Conservation (phyloP, 2,888 invertebrate species). For the Trachelus stipa region DNA sequence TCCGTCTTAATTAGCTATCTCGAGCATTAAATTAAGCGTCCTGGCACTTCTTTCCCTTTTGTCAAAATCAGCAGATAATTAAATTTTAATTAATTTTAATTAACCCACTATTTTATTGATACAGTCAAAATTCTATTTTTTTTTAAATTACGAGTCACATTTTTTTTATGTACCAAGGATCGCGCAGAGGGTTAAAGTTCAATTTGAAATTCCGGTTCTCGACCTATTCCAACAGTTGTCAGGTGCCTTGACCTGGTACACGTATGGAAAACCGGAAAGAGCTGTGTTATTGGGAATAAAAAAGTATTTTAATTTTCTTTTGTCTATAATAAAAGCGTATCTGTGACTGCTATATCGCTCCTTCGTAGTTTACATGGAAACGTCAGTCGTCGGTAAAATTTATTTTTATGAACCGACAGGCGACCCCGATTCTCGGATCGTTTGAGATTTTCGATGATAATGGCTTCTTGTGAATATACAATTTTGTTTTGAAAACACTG, state of each 20-base stretch:
- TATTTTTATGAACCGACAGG: background rate
- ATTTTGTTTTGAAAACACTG: conserved; percentile 54
- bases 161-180: background rate
- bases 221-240: background rate
- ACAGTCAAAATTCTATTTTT: background rate
- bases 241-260: background rate
- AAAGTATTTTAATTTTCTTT: background rate
- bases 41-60: conserved; percentile 7
- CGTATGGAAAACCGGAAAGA: background rate
- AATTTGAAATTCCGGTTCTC: background rate
- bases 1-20: background rate
- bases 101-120: background rate
- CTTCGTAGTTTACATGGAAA: background rate
- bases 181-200: background rate
- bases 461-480: conserved; percentile 42
- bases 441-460: conserved; percentile 21
- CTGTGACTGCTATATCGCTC: background rate
- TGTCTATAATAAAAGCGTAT: background rate
- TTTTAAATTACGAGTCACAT: background rate
- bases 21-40: background rate
- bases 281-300: background rate
- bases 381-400: background rate
- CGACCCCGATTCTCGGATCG: background rate
- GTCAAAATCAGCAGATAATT: background rate
- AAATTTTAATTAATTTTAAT: background rate